Base-by-base conservation (phyloP, 2,888 invertebrate species). In the Cataglyphis livida region DNA sequence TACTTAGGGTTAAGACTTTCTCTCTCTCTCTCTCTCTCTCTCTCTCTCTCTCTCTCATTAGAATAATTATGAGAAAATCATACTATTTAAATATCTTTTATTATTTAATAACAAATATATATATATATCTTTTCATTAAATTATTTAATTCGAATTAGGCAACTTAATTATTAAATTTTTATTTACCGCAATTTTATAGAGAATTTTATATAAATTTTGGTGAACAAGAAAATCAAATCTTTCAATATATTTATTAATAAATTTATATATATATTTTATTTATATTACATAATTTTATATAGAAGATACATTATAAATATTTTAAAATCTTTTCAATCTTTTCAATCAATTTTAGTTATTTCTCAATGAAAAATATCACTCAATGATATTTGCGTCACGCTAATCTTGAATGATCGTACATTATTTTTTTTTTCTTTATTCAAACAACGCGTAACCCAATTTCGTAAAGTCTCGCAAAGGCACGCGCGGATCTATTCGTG, bases 361-460 rank as follows among this genome's bases (percentile, higher is more conserved):
- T 41, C 12, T 64, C 32, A 21, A 9, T 64, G 18, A 54, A 38
- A 76, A 38, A 4, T 76, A 66, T 66, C n/a, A 38, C 35, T n/a
- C 15, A 76, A 15, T 51, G 65, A 38, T 28, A 38, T 44, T 61
- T 32, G n/a, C 44, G 15, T 21, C 74, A 21, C n/a, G n/a, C 44
- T 64, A 75, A 75, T 75, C n/a, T 54, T 5, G 66, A 76, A 66
- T 54, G 76, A 41, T 28, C 15, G 7, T n/a, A 38, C 18, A n/a
- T 41, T 35, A 15, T 12, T n/a, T 54, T 66, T 28, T 57, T 32
- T 28, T 51, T 51, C 48, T 18, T 41, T 70, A 68, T 59, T 35
- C n/a, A 28, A 70, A 32, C 59, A 32, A 70, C 44, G 70, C 41
- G 57, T 70, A 70, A 59, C 71, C 70, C 18, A 79, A 79, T 70